Conservation (phyloP, 2,113 vertebrate genomes). For the Otocyon megalotis region DNA sequence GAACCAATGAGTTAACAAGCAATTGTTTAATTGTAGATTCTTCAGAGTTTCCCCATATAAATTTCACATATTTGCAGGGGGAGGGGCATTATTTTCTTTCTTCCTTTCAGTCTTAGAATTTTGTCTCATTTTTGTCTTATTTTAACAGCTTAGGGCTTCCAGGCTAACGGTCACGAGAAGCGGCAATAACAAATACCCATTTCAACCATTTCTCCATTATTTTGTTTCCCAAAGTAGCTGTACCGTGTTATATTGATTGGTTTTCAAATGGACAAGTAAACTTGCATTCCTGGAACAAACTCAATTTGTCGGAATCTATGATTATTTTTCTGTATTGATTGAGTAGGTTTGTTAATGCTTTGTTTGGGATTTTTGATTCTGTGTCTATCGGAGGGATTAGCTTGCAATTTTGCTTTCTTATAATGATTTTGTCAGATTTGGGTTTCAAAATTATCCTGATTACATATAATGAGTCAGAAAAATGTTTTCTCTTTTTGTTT, state of each 20-base stretch:
- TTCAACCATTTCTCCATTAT: no score
- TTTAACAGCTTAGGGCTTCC: neutral
- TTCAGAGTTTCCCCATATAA: neutral
- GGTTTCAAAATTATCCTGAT: neutral
- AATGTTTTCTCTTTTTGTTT: neutral
- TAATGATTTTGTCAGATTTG: neutral
- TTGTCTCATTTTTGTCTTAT: neutral
- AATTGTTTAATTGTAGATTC: neutral
- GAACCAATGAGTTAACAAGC: accelerated
- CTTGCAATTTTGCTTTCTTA: neutral
- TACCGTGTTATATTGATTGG: neutral
- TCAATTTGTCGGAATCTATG: neutral
- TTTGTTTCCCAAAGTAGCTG: neutral
- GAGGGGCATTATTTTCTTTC: neutral
- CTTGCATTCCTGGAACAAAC: neutral
- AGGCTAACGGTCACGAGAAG: no score
- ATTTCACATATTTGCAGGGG: neutral
- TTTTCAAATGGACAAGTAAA: neutral
- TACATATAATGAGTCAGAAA: neutral
- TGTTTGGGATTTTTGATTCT: neutral
- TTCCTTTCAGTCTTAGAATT: neutral
- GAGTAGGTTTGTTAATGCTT: neutral
- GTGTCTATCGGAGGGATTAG: neutral
- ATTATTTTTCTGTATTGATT: neutral
- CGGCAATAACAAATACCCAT: neutral